phyloP scores from a whole-genome alignment of 2,113 vertebrate species.

The Xenopus borealis region DNA sequence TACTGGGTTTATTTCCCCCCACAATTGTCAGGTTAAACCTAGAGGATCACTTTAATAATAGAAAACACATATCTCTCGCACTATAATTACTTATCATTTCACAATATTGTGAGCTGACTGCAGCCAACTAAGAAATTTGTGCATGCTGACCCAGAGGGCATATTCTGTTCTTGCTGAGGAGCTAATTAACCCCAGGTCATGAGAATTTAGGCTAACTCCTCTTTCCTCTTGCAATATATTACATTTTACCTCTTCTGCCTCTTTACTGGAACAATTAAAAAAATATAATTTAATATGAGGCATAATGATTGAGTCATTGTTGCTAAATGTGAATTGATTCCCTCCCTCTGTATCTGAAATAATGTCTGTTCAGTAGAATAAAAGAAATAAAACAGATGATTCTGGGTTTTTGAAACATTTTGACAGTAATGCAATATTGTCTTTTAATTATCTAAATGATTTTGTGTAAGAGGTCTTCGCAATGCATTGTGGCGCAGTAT shows the following conservation, averaged over 20 bases:
- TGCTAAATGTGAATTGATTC: neutral
- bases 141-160: constrained; percentile 40
- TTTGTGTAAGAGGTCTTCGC: constrained; percentile 10
- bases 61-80: constrained; percentile 29
- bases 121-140: constrained; percentile 31
- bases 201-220: constrained; percentile 44
- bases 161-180: constrained; percentile 46
- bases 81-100: constrained; percentile 42
- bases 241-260: constrained; percentile 20
- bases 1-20: constrained; percentile 8
- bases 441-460: constrained; percentile 38
- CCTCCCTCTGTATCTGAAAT: too few species aligned
- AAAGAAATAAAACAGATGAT: constrained; percentile 29
- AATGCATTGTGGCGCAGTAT: constrained; percentile 31
- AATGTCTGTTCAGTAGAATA: neutral
- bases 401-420: constrained; percentile 31
- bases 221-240: constrained; percentile 34
- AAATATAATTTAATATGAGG: neutral
- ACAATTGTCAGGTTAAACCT: constrained; percentile 37
- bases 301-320: neutral
- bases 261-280: constrained; percentile 1
- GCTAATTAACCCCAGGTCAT: constrained; percentile 46
- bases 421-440: constrained; percentile 22
- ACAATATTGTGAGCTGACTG: constrained; percentile 33
- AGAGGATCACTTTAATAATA: constrained; percentile 35